phyloP scores from a whole-genome alignment of 30 jellyfish, hydroid and myxozoan species.

The Aurelia sp. region DNA sequence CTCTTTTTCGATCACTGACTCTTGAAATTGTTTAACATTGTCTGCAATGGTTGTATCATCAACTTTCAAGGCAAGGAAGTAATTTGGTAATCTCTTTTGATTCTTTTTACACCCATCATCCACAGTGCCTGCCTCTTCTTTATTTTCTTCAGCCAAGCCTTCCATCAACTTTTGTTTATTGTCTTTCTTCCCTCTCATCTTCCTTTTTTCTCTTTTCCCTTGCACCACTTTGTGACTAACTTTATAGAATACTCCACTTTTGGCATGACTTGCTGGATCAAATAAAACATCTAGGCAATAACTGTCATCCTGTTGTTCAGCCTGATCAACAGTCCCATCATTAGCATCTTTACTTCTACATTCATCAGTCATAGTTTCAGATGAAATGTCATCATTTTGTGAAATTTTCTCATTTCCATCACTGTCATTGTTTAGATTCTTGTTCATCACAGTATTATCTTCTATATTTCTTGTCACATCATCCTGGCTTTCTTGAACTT shows the following conservation, averaged over 20 bases:
- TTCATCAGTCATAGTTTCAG: background rate
- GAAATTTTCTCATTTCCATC: too few species aligned
- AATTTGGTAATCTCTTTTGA: conserved; percentile 37
- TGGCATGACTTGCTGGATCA: background rate
- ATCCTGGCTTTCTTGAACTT: too few species aligned
- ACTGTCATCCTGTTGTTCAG: conserved; percentile 3
- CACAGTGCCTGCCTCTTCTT: background rate
- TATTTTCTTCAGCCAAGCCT: background rate
- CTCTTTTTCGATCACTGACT: conserved; percentile 31
- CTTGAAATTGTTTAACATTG: conserved; percentile 50
- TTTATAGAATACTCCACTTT: background rate
- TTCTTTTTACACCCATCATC: background rate
- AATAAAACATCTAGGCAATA: conserved; percentile 13
- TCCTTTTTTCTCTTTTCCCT: background rate
- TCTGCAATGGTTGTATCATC: conserved; percentile 42
- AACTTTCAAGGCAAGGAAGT: conserved; percentile 74
- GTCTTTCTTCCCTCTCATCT: background rate
- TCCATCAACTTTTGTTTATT: background rate
- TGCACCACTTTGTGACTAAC: background rate
- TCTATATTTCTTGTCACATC: too few species aligned
- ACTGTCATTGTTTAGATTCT: too few species aligned
- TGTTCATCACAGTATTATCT: too few species aligned
- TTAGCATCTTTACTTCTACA: background rate
- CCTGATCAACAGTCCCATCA: background rate
- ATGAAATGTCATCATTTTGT: too few species aligned